Percentiles rank a stretch among this genome's conserved stretches.
phyloP scores from a whole-genome alignment of 2,888 invertebrate genomes.

The Amitus sp. region DNA sequence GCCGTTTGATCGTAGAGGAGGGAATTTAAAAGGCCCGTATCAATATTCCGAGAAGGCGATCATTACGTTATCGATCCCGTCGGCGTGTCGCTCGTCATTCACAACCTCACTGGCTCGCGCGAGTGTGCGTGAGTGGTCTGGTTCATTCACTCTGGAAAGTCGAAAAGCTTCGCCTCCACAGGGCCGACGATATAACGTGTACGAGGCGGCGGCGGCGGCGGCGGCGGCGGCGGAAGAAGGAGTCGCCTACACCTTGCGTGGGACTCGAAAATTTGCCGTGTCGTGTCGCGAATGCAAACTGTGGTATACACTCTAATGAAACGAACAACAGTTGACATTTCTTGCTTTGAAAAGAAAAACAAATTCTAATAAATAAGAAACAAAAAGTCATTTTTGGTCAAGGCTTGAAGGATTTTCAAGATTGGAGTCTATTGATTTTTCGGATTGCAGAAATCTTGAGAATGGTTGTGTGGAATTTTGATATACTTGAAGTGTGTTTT shows the following conservation, averaged over 20 bases:
- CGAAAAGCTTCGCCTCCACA: conserved; percentile 10
- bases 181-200: conserved; percentile 6
- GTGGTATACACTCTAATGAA: conserved; percentile 21
- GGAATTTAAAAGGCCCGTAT: too few species aligned
- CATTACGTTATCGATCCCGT: conserved; percentile 21
- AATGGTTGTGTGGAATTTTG: too few species aligned
- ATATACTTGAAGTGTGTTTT: too few species aligned
- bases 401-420: too few species aligned
- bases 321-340: too few species aligned
- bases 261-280: conserved; percentile 37
- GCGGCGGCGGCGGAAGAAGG: not conserved
- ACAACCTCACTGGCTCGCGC: not conserved
- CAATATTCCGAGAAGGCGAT: conserved; percentile 6
- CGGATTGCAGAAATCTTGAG: too few species aligned
- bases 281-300: conserved; percentile 31
- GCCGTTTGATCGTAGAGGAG: not conserved
- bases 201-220: not conserved
- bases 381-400: too few species aligned
- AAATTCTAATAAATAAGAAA: too few species aligned
- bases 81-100: conserved; percentile 25
- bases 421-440: too few species aligned
- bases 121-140: conserved; percentile 17
- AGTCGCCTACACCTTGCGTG: conserved; percentile 24
- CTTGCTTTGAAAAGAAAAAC: too few species aligned
- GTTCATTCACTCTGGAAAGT: conserved; percentile 15